Evolutionary conservation across 2,113 vertebrate species (phyloP).

Genomic region (Peromyscus californicus): DNA sequence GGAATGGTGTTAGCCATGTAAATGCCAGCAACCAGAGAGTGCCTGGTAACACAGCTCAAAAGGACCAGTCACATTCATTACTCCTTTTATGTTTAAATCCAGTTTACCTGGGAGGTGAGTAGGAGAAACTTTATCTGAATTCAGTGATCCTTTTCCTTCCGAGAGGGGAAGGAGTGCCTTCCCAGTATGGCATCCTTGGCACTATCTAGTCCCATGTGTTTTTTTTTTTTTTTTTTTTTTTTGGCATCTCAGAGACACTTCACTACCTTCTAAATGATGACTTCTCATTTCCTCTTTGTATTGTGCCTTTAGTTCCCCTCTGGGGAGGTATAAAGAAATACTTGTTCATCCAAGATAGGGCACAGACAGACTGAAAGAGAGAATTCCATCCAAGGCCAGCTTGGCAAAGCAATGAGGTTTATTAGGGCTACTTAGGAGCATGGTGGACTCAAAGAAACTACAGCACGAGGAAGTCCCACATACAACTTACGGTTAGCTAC

Average conservation of each 20-base stretch:
- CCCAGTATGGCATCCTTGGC: not conserved
- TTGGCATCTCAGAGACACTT: not conserved
- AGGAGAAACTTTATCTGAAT: constrained; percentile 2
- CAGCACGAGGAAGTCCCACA: not conserved
- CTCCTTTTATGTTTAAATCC: not conserved
- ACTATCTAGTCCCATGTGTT: not conserved
- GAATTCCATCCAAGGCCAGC: not conserved
- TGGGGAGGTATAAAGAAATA: not conserved
- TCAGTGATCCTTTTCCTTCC: not conserved
- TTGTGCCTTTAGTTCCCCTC: not conserved
- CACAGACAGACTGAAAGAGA: not conserved
- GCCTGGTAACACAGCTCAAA: not conserved
- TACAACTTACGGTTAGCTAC: not conserved
- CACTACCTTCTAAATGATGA: not conserved
- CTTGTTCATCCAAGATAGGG: not conserved
- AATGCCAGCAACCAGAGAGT: not conserved
- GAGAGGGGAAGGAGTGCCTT: not conserved
- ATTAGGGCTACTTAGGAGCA: not conserved
- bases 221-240: not conserved
- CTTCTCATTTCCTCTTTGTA: not conserved
- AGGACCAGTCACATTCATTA: not conserved
- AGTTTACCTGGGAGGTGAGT: not conserved
- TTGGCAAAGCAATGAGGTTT: not conserved
- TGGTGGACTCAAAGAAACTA: not conserved
- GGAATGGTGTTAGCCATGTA: not conserved